Evolutionary conservation across 2,113 vertebrate genomes (phyloP).

Genomic region (Platanista minor): DNA sequence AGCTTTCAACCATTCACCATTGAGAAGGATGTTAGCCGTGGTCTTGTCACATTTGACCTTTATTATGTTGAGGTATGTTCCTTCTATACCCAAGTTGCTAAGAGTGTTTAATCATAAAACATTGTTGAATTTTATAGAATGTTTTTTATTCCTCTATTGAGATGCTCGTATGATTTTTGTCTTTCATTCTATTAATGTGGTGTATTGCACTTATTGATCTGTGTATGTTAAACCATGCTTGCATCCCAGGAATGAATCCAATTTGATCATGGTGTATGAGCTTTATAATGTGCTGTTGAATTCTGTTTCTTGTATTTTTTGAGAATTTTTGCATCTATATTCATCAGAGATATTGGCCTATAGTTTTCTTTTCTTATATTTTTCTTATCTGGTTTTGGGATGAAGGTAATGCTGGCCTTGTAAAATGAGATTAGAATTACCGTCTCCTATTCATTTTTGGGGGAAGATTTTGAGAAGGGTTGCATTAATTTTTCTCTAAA

Average conservation of each 20-base stretch:
- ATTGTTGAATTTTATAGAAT: background rate
- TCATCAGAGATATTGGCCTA: too few relatives aligned
- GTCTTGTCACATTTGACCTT: background rate
- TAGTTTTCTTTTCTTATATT: too few relatives aligned
- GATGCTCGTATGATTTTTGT: too few relatives aligned
- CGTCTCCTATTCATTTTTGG: background rate
- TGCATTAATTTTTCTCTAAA: background rate
- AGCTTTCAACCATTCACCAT: too few relatives aligned
- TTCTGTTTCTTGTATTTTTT: too few relatives aligned
- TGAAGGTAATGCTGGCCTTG: background rate
- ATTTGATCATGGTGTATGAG: too few relatives aligned
- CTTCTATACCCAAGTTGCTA: background rate
- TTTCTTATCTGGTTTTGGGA: background rate
- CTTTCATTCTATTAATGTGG: background rate
- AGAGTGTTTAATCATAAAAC: background rate
- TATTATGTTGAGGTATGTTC: background rate
- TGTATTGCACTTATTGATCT: too few relatives aligned
- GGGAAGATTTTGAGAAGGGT: background rate
- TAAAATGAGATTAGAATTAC: background rate
- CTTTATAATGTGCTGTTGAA: too few relatives aligned
- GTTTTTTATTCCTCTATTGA: background rate
- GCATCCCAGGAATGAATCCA: too few relatives aligned
- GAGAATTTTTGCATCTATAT: too few relatives aligned
- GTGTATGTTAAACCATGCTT: too few relatives aligned
- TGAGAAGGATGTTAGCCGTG: too few relatives aligned